Conservation (phyloP, 1,140 invertebrate species). For the Battus philenor region DNA sequence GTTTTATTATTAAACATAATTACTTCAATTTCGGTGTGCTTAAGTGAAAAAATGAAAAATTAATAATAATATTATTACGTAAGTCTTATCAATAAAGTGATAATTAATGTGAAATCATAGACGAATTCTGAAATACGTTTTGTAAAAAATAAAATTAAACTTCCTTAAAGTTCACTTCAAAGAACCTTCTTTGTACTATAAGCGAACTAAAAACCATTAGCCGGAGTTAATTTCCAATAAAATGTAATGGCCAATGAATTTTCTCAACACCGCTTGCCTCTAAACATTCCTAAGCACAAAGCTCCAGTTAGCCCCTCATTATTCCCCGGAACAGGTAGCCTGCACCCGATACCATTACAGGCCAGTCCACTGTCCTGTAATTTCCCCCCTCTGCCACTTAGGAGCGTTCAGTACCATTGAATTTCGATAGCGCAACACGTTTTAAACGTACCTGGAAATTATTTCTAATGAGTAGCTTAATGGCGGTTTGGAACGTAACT, state of each 20-base stretch:
- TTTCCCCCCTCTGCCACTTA: slow-evolving; percentile 11
- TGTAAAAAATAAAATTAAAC: too few relatives aligned
- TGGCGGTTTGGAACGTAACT: slow-evolving; percentile 1
- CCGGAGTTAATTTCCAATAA: slow-evolving; percentile 9
- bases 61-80: too few relatives aligned
- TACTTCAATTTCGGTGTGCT: too few relatives aligned
- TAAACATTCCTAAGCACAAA: slow-evolving; percentile 36
- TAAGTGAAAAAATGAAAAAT: too few relatives aligned
- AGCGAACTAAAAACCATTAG: slow-evolving; percentile 5
- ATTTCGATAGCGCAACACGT: slow-evolving; percentile 3
- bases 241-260: slow-evolving; percentile 30
- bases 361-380: slow-evolving; percentile 11
- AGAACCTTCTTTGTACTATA: too few relatives aligned
- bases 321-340: slow-evolving; percentile 33
- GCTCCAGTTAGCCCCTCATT: slow-evolving; percentile 49
- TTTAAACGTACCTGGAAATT: slow-evolving; percentile 3
- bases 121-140: too few relatives aligned
- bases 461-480: slow-evolving; percentile 11
- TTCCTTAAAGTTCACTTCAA: too few relatives aligned
- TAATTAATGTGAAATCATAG: too few relatives aligned
- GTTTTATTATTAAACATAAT: too few relatives aligned
- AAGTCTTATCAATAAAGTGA: too few relatives aligned
- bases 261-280: slow-evolving; percentile 21
- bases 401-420: slow-evolving; percentile 1
- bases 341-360: slow-evolving; percentile 7